Evolutionary conservation across 2,113 vertebrate species (phyloP), one percentile per base, ranked within the genome.

Genomic region (Petroica traversi): DNA sequence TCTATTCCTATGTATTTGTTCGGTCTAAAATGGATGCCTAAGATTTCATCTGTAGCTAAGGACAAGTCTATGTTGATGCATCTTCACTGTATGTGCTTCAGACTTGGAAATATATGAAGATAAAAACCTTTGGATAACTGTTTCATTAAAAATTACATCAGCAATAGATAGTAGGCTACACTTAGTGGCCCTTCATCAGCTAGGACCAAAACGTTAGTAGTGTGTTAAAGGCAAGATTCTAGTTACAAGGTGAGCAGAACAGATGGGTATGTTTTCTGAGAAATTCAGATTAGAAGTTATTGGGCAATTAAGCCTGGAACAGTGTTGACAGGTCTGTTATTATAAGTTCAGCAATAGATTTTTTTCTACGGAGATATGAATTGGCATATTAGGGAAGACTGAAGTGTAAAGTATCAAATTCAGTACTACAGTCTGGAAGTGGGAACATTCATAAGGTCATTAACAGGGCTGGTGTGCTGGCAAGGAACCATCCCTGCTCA

Each of bases 91-190:
- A 38, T 48, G 74, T 95, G 85, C 77, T 91, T 72, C 64, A 82
- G 54, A 64, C 75, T 58, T 79, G 43, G 6, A 52, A 48, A 89
- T 89, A 78, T 23, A 31, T 90, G 83, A 77, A 51, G 20, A 38
- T 88, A 75, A 62, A 48, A 69, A 33, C 28, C 33, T 77, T 81
- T 86, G 63, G 59, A 10, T 77, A 68, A 90, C 86, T 96, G 58
- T 90, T 89, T 55, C 58, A 54, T 55, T 87, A 51, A 94, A 95
- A 97, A 88, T 48, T 33, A 36, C 62, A 41, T 82, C 75, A 94
- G 91, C 94, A 94, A 88, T 88, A 96, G 89, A 28, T 74, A 85
- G 77, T 69, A 90, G 84, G 73, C 88, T 95, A 31, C 75, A 16
- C 36, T 67, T 64, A 33, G 64, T 85, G 46, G 85, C 78, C 68